Evolutionary conservation across 1,140 invertebrate species (phyloP), one percentile per base, ranked within the genome.

Genomic region (Danaus plexippus): DNA sequence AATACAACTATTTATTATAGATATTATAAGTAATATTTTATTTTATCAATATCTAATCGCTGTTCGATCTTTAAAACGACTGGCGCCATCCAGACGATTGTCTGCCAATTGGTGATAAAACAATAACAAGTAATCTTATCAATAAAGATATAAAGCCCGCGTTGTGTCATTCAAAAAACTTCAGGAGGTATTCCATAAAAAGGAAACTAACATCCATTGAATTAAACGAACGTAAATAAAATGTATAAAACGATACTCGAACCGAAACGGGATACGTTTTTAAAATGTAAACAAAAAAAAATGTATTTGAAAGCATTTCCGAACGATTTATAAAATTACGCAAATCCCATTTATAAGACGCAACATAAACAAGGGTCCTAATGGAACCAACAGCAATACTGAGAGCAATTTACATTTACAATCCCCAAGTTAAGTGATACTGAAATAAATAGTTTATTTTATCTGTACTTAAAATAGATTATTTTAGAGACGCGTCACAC

Each of bases 71-170:
- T 32, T 32, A 32, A 51, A 56, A 51, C 5, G 7, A 50, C 11
- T 66, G 67, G 67, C 67, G 67, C 67, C 67, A 64, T 41, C 42
- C 51, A 61, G 67, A 59, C 67, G 61, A 46, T 59, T 61, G 61
- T 54, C 60, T 61, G 61, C 47, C 63, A 62, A 61, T 59, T 61
- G 54, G 41, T 50, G 64, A 69, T 69, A 66, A 58, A 63, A 57
- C 52, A 59, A 45, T 52, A 64, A 69, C 66, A 69, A 64, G 13
- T 32, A 32, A 32, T 32, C 22, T 54, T 22, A 47, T 51, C 53
- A 54, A 13, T 50, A 10, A 59, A 56, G 45, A 54, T 57, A 46
- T 61, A 47, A 58, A 32, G 22, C 22, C 22, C 2, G 22, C 7
- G 7, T 32, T 32, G 22, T 32, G 22, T 32, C 22, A 32, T 32